These are phyloP conservation scores for Cossypha niveicapilla DNA, from an alignment of 2,797 vertebrate genomes.

Conservation along the genomic window DNA sequence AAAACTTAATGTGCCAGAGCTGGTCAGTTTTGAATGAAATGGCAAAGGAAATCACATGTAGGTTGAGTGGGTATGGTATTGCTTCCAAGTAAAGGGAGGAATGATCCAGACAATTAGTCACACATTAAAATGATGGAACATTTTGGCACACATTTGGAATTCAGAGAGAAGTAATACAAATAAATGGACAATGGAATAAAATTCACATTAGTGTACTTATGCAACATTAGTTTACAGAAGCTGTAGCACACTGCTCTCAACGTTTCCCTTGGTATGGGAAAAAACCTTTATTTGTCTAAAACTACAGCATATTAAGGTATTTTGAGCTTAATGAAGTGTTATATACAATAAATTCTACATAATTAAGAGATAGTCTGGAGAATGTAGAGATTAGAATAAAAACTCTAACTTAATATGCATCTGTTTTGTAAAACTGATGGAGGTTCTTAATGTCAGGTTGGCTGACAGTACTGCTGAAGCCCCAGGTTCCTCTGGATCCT, in stretches of 20 bases:
- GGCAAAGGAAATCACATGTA: neutral
- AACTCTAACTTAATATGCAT: neutral
- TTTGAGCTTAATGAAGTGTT: neutral
- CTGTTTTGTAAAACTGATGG: neutral
- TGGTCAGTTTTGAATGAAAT: neutral
- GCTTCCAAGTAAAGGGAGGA: neutral
- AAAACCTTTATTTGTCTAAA: neutral
- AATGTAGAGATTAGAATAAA: neutral
- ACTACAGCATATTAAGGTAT: neutral
- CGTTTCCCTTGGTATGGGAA: neutral
- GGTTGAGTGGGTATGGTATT: neutral
- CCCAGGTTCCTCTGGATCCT: neutral
- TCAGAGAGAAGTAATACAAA: neutral
- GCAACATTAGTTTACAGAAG: constrained; percentile 28
- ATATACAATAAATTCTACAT: neutral
- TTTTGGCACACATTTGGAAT: neutral
- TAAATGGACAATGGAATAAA: constrained; percentile 25
- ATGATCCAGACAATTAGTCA: constrained; percentile 32
- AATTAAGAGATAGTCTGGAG: neutral
- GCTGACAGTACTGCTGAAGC: neutral
- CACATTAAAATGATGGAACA: neutral
- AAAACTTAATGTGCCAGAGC: constrained; percentile 1
- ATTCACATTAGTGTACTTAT: constrained; percentile 33
- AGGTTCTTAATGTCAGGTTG: neutral
- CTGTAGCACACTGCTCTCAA: neutral